These are phyloP conservation scores for Stichopus chloronotus DNA, from an alignment of 35 echinoderm and acorn worm species.

Conservation along the genomic window DNA sequence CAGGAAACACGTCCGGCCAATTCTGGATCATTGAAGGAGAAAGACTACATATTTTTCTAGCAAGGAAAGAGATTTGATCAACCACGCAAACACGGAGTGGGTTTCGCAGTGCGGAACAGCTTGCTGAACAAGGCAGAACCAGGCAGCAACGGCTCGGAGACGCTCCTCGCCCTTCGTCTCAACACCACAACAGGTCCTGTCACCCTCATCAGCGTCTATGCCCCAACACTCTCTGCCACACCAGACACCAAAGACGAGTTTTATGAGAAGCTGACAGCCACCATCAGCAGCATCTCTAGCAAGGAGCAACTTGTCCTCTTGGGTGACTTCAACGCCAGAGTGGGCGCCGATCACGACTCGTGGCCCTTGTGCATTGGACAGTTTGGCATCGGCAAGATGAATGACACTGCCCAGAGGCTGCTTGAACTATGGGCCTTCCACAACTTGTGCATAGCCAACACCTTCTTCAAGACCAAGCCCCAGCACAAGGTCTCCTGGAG, in stretches of 20 bases:
- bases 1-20: slow-evolving; percentile 45
- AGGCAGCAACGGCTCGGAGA: background rate
- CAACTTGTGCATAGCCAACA: slow-evolving; percentile 60
- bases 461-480: slow-evolving; percentile 43
- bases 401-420: slow-evolving; percentile 58
- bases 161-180: background rate
- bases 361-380: slow-evolving; percentile 34
- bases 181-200: slow-evolving; percentile 19
- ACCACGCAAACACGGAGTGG: slow-evolving; percentile 8
- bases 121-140: background rate
- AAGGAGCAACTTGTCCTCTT: slow-evolving; percentile 18
- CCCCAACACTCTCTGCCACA: background rate
- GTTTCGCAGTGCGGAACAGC: slow-evolving; percentile 19
- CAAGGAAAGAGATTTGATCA: background rate
- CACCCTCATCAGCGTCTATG: slow-evolving; percentile 20
- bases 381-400: slow-evolving; percentile 9
- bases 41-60: slow-evolving; percentile 52
- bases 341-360: slow-evolving; percentile 13
- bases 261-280: background rate
- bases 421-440: slow-evolving; percentile 53
- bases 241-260: background rate
- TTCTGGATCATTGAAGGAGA: slow-evolving; percentile 17
- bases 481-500: slow-evolving; percentile 56
- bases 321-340: slow-evolving; percentile 60
- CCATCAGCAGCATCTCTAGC: background rate